phyloP scores from a whole-genome alignment of 2,888 invertebrate genomes.

The Strigamia maritima region DNA sequence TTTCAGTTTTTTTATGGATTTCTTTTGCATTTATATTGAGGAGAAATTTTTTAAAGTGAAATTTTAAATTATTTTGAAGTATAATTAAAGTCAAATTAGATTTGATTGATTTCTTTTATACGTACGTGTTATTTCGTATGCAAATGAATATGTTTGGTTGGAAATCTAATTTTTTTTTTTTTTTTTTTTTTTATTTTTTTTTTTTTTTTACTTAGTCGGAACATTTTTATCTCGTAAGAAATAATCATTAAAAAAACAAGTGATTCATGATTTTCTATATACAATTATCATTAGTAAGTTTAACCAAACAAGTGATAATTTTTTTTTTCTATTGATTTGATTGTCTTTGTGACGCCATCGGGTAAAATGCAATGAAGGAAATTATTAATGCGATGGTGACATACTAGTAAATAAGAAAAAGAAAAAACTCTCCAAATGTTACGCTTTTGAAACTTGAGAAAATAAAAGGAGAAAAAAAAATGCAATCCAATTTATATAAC shows the following conservation, averaged over 20 bases:
- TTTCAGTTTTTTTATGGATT: background rate
- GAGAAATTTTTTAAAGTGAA: background rate
- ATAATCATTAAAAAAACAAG: background rate
- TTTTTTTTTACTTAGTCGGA: background rate
- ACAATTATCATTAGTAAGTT: background rate
- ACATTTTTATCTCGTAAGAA: background rate
- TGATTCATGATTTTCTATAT: background rate
- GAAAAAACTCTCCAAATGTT: no score
- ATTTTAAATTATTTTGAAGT: no score
- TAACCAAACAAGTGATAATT: background rate
- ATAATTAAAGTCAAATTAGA: no score
- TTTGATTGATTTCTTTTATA: no score
- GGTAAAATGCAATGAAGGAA: no score
- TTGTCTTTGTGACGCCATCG: background rate
- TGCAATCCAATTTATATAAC: no score
- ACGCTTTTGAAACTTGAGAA: no score
- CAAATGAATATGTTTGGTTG: no score
- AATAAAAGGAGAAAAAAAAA: no score
- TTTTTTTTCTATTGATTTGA: background rate
- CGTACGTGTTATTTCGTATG: no score
- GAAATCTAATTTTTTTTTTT: background rate
- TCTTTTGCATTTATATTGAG: background rate
- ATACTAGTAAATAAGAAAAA: no score
- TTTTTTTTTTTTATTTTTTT: background rate
- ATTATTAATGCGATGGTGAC: no score